These are phyloP conservation scores for Galago senegalensis DNA, from an alignment of 2,797 vertebrate genomes.

Conservation along the genomic window DNA sequence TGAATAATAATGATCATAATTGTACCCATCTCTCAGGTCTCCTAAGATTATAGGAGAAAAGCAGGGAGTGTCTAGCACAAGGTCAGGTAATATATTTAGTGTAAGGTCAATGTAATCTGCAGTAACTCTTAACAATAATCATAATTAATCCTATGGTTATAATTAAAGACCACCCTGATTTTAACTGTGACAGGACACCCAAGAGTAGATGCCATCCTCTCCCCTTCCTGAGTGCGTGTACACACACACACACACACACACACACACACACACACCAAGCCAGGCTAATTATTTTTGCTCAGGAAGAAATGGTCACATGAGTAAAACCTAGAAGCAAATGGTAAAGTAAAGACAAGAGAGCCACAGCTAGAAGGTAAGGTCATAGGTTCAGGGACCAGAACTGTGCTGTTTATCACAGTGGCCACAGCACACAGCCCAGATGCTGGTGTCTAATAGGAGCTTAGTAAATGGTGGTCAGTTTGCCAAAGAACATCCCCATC, in stretches of 20 bases:
- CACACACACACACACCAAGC: background rate
- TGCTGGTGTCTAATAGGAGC: background rate
- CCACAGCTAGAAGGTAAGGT: background rate
- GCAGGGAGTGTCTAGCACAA: background rate
- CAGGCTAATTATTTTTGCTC: background rate
- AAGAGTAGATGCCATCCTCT: background rate
- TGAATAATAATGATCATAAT: background rate
- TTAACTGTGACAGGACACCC: constrained; percentile 10
- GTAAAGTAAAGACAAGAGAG: constrained; percentile 12
- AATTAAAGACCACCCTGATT: constrained; percentile 12
- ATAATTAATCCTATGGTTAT: background rate
- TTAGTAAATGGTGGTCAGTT: background rate
- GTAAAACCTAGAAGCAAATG: background rate
- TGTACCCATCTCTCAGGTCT: background rate
- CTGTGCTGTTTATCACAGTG: background rate
- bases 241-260: background rate
- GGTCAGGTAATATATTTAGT: background rate
- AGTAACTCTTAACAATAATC: background rate
- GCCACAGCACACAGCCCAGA: background rate
- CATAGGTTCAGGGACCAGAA: background rate
- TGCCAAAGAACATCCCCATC: background rate
- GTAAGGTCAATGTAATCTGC: background rate
- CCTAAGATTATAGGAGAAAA: background rate
- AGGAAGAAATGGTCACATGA: background rate
- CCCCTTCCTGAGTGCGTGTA: background rate